phyloP scores from a whole-genome alignment of 2,797 vertebrate genomes.

The Trachops cirrhosus region DNA sequence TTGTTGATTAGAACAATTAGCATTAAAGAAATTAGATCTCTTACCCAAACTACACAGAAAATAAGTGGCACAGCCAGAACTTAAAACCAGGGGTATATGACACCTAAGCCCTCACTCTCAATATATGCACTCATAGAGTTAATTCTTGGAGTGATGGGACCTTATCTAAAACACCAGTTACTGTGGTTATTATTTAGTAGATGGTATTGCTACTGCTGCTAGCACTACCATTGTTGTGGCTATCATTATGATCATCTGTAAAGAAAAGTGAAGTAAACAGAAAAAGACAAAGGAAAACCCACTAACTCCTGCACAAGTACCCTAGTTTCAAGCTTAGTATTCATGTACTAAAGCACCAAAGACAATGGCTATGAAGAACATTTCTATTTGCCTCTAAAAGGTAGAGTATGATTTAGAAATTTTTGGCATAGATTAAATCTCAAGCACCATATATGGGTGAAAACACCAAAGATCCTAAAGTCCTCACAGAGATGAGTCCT shows the following conservation, averaged over 20 bases:
- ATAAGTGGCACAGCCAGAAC: neutral
- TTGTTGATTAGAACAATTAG: neutral
- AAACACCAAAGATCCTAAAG: neutral
- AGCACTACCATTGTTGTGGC: no score
- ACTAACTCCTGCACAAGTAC: neutral
- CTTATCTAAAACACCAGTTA: neutral
- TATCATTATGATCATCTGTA: neutral
- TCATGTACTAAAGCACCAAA: neutral
- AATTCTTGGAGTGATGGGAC: neutral
- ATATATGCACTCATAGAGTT: neutral
- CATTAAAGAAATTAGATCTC: neutral
- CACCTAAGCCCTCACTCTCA: neutral
- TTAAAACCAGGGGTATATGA: neutral
- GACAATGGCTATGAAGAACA: neutral
- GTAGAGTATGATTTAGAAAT: neutral
- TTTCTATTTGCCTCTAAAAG: neutral
- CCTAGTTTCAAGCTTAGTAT: neutral
- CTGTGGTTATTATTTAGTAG: neutral
- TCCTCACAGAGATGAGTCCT: neutral
- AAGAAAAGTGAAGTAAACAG: neutral
- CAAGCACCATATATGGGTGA: neutral
- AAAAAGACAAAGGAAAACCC: neutral
- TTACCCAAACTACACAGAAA: neutral
- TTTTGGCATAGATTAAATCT: neutral
- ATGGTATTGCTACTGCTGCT: neutral